phyloP scores from a whole-genome alignment of 92 coral and sea anemone genomes.

The Parazoanthus swiftii region DNA sequence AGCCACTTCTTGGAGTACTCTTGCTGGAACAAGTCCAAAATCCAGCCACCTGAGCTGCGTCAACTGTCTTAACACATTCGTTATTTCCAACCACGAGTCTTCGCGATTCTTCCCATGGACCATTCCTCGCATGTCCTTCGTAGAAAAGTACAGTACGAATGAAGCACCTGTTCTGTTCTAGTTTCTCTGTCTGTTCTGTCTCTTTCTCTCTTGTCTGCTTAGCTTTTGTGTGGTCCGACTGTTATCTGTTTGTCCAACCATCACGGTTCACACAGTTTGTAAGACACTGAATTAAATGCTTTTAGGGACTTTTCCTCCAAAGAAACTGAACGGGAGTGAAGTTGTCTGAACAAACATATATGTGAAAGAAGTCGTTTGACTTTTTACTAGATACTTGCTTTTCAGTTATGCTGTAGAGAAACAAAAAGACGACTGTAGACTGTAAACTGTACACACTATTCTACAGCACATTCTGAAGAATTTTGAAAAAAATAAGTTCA shows the following conservation, averaged over 20 bases:
- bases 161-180: background rate
- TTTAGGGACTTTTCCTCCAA: too few relatives aligned
- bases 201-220: too few relatives aligned
- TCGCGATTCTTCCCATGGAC: conserved; percentile 53
- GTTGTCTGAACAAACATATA: too few relatives aligned
- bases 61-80: conserved; percentile 55
- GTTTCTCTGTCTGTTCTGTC: background rate
- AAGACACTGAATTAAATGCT: too few relatives aligned
- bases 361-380: background rate
- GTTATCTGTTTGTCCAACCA: too few relatives aligned
- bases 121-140: conserved; percentile 69
- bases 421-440: background rate
- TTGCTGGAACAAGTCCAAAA: conserved; percentile 71
- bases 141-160: background rate
- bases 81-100: conserved; percentile 61
- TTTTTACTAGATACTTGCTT: background rate
- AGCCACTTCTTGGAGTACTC: conserved; percentile 64
- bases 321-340: too few relatives aligned
- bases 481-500: too few relatives aligned
- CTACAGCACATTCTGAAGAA: too few relatives aligned
- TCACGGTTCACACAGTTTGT: too few relatives aligned
- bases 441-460: too few relatives aligned
- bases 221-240: too few relatives aligned
- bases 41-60: conserved; percentile 61
- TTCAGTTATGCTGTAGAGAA: background rate